phyloP scores from a whole-genome alignment of 2,113 vertebrate genomes.

The Crotalus viridis region DNA sequence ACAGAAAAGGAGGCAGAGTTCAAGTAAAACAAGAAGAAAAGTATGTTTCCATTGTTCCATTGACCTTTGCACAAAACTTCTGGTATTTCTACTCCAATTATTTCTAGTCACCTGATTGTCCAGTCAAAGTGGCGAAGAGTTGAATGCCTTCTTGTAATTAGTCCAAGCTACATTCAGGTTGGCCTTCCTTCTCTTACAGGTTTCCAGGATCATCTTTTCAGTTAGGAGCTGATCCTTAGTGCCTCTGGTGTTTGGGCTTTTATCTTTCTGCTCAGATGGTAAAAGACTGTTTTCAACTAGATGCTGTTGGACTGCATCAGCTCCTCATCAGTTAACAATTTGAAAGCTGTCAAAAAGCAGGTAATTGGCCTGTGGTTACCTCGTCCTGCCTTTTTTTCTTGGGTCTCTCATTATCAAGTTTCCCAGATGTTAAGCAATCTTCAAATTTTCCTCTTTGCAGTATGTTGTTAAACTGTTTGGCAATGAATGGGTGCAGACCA shows the following conservation, averaged over 20 bases:
- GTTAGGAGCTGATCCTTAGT: neutral
- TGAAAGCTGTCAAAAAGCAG: neutral
- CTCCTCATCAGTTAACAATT: neutral
- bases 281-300: neutral
- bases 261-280: neutral
- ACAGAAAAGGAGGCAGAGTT: neutral
- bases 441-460: neutral
- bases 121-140: neutral
- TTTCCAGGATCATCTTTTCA: neutral
- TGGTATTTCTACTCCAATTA: neutral
- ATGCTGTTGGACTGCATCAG: neutral
- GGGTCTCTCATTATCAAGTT: neutral
- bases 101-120: neutral
- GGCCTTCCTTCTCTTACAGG: neutral
- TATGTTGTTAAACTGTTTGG: neutral
- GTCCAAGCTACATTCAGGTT: neutral
- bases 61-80: neutral
- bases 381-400: neutral
- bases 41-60: neutral
- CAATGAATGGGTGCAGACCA: neutral
- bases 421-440: neutral
- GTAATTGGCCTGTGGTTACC: neutral
- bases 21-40: neutral
- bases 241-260: neutral
- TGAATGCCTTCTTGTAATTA: neutral